A percentile compares a stretch with the other conserved stretches of the same genome.
Evolutionary conservation across 2,113 vertebrate genomes (phyloP).

Genomic region (Eulemur macaco): DNA sequence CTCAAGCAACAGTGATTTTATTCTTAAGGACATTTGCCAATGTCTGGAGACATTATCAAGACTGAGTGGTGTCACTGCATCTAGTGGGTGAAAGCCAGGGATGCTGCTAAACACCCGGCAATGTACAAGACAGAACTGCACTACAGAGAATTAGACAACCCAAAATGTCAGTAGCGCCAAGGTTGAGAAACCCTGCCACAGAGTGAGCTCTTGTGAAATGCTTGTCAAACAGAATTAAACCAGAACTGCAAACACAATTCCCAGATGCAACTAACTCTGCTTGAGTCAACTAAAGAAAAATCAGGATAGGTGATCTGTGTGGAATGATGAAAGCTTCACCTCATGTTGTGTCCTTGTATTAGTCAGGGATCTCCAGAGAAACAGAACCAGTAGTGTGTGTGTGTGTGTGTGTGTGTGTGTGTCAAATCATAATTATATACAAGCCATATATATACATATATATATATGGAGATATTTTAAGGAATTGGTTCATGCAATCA

Average conservation of each 20-base stretch:
- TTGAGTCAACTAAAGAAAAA: not conserved
- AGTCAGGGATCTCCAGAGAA: not conserved
- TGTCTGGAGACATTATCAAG: not conserved
- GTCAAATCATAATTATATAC: no score
- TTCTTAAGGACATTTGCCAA: not conserved
- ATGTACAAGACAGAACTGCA: fast-evolving
- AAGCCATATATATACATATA: no score
- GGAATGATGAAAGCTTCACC: not conserved
- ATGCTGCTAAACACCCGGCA: not conserved
- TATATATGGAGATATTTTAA: not conserved
- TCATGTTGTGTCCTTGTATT: not conserved
- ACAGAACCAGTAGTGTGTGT: not conserved
- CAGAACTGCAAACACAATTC: not conserved
- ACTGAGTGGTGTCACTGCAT: not conserved
- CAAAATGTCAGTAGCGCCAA: not conserved
- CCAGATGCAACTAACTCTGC: not conserved
- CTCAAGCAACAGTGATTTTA: not conserved
- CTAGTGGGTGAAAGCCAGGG: not conserved
- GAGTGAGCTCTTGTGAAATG: not conserved
- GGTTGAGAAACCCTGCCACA: not conserved
- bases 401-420: no score
- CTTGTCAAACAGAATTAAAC: not conserved
- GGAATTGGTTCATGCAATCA: not conserved
- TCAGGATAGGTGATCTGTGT: not conserved
- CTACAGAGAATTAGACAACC: not conserved